phyloP scores from a whole-genome alignment of 35 echinoderm and acorn worm species.

The Apostichopus californicus region DNA sequence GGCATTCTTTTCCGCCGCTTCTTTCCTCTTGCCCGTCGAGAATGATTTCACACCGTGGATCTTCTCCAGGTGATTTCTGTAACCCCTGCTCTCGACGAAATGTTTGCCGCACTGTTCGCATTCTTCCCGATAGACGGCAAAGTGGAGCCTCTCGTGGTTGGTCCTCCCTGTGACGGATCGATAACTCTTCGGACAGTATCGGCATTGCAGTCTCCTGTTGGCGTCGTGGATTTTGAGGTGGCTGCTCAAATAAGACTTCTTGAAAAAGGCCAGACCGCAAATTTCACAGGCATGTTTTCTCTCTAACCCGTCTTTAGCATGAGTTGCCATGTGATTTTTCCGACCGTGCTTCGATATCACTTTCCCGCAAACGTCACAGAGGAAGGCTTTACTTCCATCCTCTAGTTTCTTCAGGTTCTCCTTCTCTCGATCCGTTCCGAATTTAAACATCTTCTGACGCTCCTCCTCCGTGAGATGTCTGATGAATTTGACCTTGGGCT shows the following conservation, averaged over 20 bases:
- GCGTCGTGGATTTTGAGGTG: constrained; percentile 10
- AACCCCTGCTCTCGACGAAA: background rate
- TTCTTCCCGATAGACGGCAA: background rate
- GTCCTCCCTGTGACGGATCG: background rate
- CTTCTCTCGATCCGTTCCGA: background rate
- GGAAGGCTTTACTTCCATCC: background rate
- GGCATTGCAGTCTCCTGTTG: background rate
- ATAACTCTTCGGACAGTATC: constrained; percentile 18
- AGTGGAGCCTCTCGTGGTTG: constrained; percentile 19
- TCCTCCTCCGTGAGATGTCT: constrained; percentile 36
- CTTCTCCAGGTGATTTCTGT: background rate
- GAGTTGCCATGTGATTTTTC: constrained; percentile 9
- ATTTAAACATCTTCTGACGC: constrained; percentile 14
- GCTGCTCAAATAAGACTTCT: background rate
- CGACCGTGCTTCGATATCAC: background rate
- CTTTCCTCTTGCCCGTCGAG: too few relatives aligned
- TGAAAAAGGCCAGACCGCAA: background rate
- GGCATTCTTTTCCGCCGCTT: background rate
- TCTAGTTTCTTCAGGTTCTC: background rate
- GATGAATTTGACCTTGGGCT: constrained; percentile 28
- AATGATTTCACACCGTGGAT: background rate
- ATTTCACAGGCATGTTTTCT: background rate
- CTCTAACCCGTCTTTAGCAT: background rate
- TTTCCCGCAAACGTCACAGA: constrained; percentile 29
- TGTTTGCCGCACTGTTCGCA: background rate